Evolutionary conservation across 1,140 invertebrate genomes (phyloP).

Genomic region (Caerostris extrusa): DNA sequence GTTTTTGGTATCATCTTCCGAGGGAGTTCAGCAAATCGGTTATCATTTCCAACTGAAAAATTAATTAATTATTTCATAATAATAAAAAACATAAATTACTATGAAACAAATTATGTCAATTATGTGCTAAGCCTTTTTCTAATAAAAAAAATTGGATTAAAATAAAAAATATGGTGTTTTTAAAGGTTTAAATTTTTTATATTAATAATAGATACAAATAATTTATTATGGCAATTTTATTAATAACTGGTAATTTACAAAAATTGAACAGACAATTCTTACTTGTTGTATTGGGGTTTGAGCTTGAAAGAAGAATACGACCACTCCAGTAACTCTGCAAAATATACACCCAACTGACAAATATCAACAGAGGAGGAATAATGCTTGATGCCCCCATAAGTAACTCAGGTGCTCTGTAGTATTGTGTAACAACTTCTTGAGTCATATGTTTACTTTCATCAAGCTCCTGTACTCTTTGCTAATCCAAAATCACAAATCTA

Average conservation of each 20-base stretch:
- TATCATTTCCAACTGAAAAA: slow-evolving; percentile 94
- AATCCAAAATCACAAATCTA: slow-evolving; percentile 99
- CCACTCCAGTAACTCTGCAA: slow-evolving; percentile 97
- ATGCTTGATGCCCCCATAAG: slow-evolving; percentile 98
- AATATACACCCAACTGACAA: slow-evolving; percentile 99
- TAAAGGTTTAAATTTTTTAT: too few relatives aligned
- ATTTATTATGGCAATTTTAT: too few relatives aligned
- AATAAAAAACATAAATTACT: too few relatives aligned
- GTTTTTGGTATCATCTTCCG: slow-evolving; percentile 95
- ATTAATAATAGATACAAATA: too few relatives aligned
- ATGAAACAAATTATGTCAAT: too few relatives aligned
- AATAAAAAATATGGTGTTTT: too few relatives aligned
- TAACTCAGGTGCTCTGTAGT: slow-evolving; percentile 99
- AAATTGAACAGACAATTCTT: slow-evolving; percentile 46
- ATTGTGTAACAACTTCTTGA: slow-evolving; percentile 99
- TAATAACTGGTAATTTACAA: too few relatives aligned
- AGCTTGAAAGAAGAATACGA: slow-evolving; percentile 98
- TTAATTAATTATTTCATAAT: neutral
- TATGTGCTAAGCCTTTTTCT: too few relatives aligned
- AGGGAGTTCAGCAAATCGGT: slow-evolving; percentile 97
- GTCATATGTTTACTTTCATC: slow-evolving; percentile 97
- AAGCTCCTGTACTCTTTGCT: slow-evolving; percentile 95
- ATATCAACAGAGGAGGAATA: slow-evolving; percentile 98
- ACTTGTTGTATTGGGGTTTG: slow-evolving; percentile 96
- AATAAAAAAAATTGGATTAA: too few relatives aligned